Conservation (phyloP, 1,140 invertebrate genomes). For the Plodia interpunctella region DNA sequence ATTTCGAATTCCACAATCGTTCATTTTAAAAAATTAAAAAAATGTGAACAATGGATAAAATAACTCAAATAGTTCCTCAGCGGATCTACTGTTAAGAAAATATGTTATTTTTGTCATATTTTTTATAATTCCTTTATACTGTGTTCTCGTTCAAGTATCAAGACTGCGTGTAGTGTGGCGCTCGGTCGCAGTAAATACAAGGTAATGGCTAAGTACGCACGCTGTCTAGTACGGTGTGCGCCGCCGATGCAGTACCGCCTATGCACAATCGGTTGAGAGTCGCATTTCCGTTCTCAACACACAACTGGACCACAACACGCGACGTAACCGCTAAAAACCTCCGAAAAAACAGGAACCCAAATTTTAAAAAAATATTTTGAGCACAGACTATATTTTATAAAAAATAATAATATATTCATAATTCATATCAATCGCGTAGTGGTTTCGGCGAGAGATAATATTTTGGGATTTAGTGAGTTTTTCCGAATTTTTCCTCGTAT, state of each 20-base stretch:
- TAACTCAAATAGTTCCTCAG: no score
- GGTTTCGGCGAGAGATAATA: conserved; percentile 35
- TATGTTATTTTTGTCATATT: no score
- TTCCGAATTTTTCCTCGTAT: conserved; percentile 33
- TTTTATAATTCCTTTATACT: not conserved
- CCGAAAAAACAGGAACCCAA: conserved; percentile 47
- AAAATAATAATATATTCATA: conserved; percentile 31
- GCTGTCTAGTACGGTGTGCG: conserved; percentile 67
- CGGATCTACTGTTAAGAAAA: no score
- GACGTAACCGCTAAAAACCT: conserved; percentile 62
- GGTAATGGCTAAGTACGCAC: conserved; percentile 77
- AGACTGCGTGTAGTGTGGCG: conserved; percentile 33
- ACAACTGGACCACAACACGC: conserved; percentile 59
- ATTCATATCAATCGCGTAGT: conserved; percentile 71
- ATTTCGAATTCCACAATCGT: no score
- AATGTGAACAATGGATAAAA: no score
- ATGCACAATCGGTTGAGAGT: conserved; percentile 71
- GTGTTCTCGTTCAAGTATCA: conserved; percentile 48
- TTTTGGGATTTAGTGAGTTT: conserved; percentile 67
- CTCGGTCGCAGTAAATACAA: conserved; percentile 72
- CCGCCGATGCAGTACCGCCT: conserved; percentile 69
- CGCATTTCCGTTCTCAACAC: conserved; percentile 63
- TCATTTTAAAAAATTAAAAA: no score
- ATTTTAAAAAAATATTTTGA: conserved; percentile 53
- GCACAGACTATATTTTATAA: conserved; percentile 60